Conservation (phyloP, 2,888 invertebrate species). For the Diarsia mendica region DNA sequence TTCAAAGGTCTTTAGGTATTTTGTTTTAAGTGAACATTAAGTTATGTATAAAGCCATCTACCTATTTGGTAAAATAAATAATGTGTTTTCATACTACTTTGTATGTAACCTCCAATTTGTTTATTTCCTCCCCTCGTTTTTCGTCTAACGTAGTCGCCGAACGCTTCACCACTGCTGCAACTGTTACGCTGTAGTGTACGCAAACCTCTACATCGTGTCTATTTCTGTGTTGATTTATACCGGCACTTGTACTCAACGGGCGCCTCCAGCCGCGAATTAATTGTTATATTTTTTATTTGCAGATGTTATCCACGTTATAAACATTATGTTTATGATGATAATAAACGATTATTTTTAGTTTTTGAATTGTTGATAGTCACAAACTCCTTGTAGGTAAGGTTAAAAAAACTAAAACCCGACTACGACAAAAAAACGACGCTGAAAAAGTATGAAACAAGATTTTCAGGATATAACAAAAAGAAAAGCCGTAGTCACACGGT, state of each 20-base stretch:
- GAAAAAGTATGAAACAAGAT: too few relatives aligned
- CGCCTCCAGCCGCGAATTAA: constrained; percentile 79
- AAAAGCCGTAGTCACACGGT: too few relatives aligned
- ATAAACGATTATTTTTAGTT: constrained; percentile 50
- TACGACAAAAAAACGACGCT: too few relatives aligned
- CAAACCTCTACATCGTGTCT: constrained; percentile 44
- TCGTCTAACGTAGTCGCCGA: background rate
- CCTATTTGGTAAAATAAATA: too few relatives aligned
- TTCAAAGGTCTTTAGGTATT: background rate
- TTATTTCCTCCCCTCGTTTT: background rate
- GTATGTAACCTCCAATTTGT: background rate
- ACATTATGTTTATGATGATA: constrained; percentile 62
- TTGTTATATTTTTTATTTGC: constrained; percentile 71
- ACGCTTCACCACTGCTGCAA: background rate
- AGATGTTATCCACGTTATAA: constrained; percentile 68
- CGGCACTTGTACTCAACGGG: constrained; percentile 61
- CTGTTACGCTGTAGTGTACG: constrained; percentile 44
- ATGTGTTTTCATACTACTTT: background rate
- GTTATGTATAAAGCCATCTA: too few relatives aligned
- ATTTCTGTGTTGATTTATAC: constrained; percentile 67
- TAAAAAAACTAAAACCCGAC: too few relatives aligned
- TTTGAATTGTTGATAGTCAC: constrained; percentile 32
- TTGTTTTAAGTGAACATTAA: background rate
- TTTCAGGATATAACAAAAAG: too few relatives aligned
- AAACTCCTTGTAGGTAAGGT: background rate